These are phyloP conservation scores for Dromius quadrimaculatus DNA, from an alignment of 2,888 invertebrate genomes.

Conservation along the genomic window DNA sequence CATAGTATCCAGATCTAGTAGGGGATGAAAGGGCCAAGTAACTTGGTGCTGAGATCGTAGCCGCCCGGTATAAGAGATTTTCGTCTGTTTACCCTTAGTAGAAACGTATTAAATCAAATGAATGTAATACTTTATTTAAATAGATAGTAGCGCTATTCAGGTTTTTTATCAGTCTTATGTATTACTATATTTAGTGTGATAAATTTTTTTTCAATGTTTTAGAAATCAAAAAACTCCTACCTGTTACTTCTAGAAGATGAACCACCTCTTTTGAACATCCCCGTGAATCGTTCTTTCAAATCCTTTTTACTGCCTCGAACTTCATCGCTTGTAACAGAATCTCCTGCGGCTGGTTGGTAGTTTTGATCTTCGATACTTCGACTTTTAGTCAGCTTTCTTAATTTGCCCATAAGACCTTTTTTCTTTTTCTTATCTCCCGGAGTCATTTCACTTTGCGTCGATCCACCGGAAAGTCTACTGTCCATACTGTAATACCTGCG, in stretches of 20 bases:
- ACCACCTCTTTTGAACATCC: slow-evolving; percentile 82
- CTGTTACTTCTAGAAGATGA: slow-evolving; percentile 78
- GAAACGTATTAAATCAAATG: too few species aligned
- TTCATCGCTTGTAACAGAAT: slow-evolving; percentile 68
- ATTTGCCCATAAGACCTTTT: slow-evolving; percentile 84
- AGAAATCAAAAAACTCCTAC: too few species aligned
- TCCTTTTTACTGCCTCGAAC: slow-evolving; percentile 78
- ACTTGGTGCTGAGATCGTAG: too few species aligned
- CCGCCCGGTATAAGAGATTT: too few species aligned
- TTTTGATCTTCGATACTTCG: slow-evolving; percentile 81
- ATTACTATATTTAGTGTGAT: too few species aligned
- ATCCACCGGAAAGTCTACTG: slow-evolving; percentile 85
- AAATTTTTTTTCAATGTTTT: too few species aligned
- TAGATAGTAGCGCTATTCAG: too few species aligned
- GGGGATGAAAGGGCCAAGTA: too few species aligned
- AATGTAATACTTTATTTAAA: too few species aligned
- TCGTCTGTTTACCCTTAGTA: too few species aligned
- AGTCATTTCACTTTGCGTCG: slow-evolving; percentile 85
- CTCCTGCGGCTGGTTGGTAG: slow-evolving; percentile 63
- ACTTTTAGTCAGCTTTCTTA: slow-evolving; percentile 87
- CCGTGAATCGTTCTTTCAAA: slow-evolving; percentile 83
- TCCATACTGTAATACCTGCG: slow-evolving; percentile 83
- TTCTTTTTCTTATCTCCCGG: slow-evolving; percentile 81
- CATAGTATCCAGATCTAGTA: too few species aligned
- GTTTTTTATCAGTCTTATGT: too few species aligned